phyloP scores from a whole-genome alignment of 2,888 invertebrate genomes.

The Diogma glabrata region DNA sequence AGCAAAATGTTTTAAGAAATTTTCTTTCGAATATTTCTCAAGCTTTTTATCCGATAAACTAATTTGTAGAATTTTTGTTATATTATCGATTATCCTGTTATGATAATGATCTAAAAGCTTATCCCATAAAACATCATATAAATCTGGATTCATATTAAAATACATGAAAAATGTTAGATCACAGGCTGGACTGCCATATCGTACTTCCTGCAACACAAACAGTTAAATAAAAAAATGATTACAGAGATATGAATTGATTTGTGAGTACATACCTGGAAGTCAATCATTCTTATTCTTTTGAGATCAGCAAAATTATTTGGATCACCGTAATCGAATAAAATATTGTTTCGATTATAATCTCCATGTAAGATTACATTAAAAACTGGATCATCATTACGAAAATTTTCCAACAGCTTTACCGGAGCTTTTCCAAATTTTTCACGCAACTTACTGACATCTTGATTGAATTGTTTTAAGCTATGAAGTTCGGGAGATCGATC shows the following conservation, averaged over 20 bases:
- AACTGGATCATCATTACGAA: conserved; percentile 25
- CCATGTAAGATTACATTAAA: conserved; percentile 32
- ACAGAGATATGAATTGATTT: not conserved
- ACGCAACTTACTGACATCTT: conserved; percentile 23
- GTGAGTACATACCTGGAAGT: conserved; percentile 24
- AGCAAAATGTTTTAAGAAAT: conserved; percentile 28
- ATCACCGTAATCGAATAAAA: conserved; percentile 27
- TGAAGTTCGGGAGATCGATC: conserved; percentile 19
- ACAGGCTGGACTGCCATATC: conserved; percentile 28
- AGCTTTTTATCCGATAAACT: conserved; percentile 15
- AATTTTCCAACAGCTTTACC: conserved; percentile 25
- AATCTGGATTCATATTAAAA: conserved; percentile 25
- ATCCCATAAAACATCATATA: conserved; percentile 23
- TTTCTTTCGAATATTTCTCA: conserved; percentile 21
- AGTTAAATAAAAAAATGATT: not conserved
- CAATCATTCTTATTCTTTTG: conserved; percentile 29
- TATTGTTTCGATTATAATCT: conserved; percentile 35
- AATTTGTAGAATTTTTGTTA: conserved; percentile 24
- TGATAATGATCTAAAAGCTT: conserved; percentile 27
- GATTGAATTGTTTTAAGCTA: conserved; percentile 15
- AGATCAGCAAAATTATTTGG: no score
- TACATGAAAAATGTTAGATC: conserved; percentile 33
- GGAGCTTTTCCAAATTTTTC: conserved; percentile 27
- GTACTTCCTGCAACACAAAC: conserved; percentile 24
- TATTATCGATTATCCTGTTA: conserved; percentile 22